Base-by-base conservation (phyloP, 1,140 invertebrate species). In the Laupala kohalensis region DNA sequence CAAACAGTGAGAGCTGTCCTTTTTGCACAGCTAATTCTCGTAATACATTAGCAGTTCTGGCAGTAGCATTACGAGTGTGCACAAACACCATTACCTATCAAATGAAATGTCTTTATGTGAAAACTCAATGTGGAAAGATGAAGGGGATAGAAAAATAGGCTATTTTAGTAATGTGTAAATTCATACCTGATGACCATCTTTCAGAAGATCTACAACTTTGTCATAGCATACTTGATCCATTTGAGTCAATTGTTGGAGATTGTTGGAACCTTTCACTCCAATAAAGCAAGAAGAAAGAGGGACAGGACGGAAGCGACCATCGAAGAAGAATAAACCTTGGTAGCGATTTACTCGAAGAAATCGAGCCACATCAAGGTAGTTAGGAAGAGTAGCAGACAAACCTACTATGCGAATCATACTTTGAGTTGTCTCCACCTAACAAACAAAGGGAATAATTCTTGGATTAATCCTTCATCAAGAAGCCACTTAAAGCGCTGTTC, bases 371-470 rank as follows among this genome's bases (percentile, higher is more conserved):
- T 99, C 98, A 0, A 96, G 81, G 78, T 99, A 99, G 82, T 99
- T 99, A 4, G 98, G 98, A 71, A 99, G 81, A 0, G 98, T 99
- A 0, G 97, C 98, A 0, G 97, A 99, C 12, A 99, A 80, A 3
- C 97, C 97, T n/a, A 99, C 90, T 72, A 99, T 98, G 69, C 97
- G 85, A 67, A 99, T 99, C 93, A 98, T 97, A 72, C 89, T 94
- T 81, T 99, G 97, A 0, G 93, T 92, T 13, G 93, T 92, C 79
- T 99, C 96, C 0, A 99, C 93, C 87, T 88, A 75, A 25, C 75
- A 76, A 76, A 70, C 72, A 37, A 75, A 25, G 26, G 71, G 0
- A 53, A 53, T 53, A 2, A 9, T n/a, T n/a, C n/a, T n/a, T n/a
- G n/a, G n/a, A n/a, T n/a, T n/a, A n/a, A n/a, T n/a, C n/a, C n/a